Conservation (phyloP, 2,888 invertebrate species). For the Scaptomyza parva region DNA sequence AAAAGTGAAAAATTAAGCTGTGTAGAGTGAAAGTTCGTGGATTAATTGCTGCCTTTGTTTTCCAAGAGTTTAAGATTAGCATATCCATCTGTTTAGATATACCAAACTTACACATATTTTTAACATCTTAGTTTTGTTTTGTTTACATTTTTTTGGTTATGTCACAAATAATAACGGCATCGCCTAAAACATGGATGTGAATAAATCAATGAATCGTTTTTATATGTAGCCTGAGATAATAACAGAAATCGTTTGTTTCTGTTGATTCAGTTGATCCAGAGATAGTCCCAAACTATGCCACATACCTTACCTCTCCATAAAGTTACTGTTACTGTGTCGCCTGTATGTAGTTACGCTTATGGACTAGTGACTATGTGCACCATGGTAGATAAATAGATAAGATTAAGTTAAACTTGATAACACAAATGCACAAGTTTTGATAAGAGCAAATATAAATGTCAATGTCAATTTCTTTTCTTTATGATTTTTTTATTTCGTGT, state of each 20-base stretch:
- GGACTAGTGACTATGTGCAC: slow-evolving; percentile 16
- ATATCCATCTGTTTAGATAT: slow-evolving; percentile 44
- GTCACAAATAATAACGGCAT: slow-evolving; percentile 31
- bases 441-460: background rate
- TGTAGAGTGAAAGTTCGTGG: slow-evolving; percentile 62
- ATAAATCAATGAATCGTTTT: too few relatives aligned
- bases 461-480: background rate
- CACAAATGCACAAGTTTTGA: slow-evolving; percentile 29
- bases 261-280: too few relatives aligned
- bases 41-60: slow-evolving; percentile 73
- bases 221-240: too few relatives aligned
- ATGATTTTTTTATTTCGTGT: too few relatives aligned
- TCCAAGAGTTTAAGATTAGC: slow-evolving; percentile 55
- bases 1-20: slow-evolving; percentile 57
- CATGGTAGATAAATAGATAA: slow-evolving; percentile 54
- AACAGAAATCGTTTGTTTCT: too few relatives aligned
- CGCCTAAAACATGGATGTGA: slow-evolving; percentile 1
- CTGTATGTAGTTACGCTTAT: background rate
- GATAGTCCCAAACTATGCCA: too few relatives aligned
- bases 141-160: slow-evolving; percentile 5
- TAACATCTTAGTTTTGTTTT: slow-evolving; percentile 24
- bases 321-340: too few relatives aligned
- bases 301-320: too few relatives aligned
- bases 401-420: slow-evolving; percentile 62
- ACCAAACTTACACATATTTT: too few relatives aligned